Evolutionary conservation across 2,113 vertebrate species (phyloP), one percentile per base, ranked within the genome.

Genomic region (Colius striatus): DNA sequence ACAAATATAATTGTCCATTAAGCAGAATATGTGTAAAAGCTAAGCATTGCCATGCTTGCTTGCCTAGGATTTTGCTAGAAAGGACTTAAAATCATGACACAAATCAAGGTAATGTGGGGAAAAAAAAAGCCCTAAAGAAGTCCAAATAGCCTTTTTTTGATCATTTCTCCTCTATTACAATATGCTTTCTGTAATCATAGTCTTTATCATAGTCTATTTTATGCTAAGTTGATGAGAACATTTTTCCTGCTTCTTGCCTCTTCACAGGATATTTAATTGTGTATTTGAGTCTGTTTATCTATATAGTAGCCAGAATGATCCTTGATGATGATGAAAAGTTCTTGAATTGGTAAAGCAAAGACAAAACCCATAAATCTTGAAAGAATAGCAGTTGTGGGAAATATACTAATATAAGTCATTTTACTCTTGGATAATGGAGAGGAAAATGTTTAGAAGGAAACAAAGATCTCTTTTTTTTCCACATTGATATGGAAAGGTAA

Each of bases 241-340:
- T 57, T 25, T 86, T 81, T 75, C 43, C 43, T 86, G 9, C 38
- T 51, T 92, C 36, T 78, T 81, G 7, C 13, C 72, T 90, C 50
- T 84, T 89, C 32, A 79, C 15, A n/a, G 10, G 5, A 1, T 8
- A 48, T 68, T 95, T 73, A 53, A 71, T 91, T 3, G 62, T 32
- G 18, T 43, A 45, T 60, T 74, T 6, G 1, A 81, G 25, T 60
- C 22, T 82, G 10, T 75, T 61, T 92, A 68, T 81, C 30, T 16
- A 38, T 32, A 55, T 11, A 75, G 48, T 43, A 77, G 14, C 29
- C 87, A 75, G 4, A 74, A 73, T 70, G 22, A 38, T 77, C 5
- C 53, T 62, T 89, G 68, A n/a, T 90, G 43, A 32, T 90, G 43
- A 32, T 48, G 23, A 84, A 81, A 94, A 73, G 16, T 87, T 81